Percentiles rank a stretch among this genome's conserved stretches.
Conservation (phyloP, 2,888 invertebrate genomes). For the Apodemia hepburni region DNA sequence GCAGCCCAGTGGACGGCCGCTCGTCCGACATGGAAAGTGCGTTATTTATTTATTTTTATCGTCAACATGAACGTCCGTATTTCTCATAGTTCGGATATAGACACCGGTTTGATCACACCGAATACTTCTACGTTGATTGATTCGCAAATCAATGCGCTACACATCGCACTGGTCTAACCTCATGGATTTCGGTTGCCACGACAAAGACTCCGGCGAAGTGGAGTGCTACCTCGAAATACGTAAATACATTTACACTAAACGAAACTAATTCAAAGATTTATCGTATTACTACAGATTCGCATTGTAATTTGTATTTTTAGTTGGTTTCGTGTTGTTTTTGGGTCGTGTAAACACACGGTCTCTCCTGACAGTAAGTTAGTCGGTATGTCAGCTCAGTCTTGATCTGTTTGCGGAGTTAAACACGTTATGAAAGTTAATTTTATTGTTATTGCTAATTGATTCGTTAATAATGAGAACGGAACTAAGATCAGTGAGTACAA, state of each 20-base stretch:
- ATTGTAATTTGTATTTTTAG: constrained; percentile 79
- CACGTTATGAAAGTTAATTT: constrained; percentile 51
- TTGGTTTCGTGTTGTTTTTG: constrained; percentile 71
- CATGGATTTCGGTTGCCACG: constrained; percentile 83
- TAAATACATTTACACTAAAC: constrained; percentile 75
- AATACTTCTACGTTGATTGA: constrained; percentile 45
- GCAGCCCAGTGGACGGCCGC: constrained; percentile 57
- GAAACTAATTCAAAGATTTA: constrained; percentile 48
- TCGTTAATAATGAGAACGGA: constrained; percentile 56
- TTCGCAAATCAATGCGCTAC: constrained; percentile 48
- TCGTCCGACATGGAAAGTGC: constrained; percentile 67
- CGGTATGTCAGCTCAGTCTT: constrained; percentile 64
- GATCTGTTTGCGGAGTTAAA: constrained; percentile 52
- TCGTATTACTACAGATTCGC: constrained; percentile 66
- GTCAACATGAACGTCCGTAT: constrained; percentile 54
- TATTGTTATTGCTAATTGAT: constrained; percentile 33
- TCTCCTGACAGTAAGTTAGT: constrained; percentile 66
- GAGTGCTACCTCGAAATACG: constrained; percentile 86
- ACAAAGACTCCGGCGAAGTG: constrained; percentile 84
- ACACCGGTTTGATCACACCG: constrained; percentile 65
- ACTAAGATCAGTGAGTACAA: constrained; percentile 56
- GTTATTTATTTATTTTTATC: constrained; percentile 69
- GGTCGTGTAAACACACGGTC: constrained; percentile 74
- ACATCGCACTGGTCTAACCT: constrained; percentile 44
- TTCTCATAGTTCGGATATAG: constrained; percentile 65